These are phyloP conservation scores for Lapara coniferarum DNA, from an alignment of 2,888 invertebrate species.

Conservation along the genomic window DNA sequence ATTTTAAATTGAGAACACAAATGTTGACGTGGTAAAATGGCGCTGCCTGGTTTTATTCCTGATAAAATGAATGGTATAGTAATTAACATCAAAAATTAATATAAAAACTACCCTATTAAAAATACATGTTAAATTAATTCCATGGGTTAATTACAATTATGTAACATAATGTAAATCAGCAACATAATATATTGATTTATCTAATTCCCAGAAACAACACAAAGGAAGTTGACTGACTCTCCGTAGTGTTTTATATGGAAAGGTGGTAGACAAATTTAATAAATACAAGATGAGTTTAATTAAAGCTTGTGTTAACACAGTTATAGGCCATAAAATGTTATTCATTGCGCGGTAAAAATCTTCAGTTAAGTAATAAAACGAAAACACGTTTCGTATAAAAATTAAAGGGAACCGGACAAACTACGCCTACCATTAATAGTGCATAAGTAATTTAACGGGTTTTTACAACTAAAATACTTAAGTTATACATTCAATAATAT, in stretches of 20 bases:
- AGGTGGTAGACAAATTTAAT: conserved; percentile 19
- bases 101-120: background rate
- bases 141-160: background rate
- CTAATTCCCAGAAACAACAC: too few species aligned
- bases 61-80: background rate
- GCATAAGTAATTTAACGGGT: background rate
- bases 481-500: background rate
- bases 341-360: conserved; percentile 22
- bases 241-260: conserved; percentile 1
- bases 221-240: background rate
- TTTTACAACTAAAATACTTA: background rate
- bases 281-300: conserved; percentile 8
- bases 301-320: conserved; percentile 13
- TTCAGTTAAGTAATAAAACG: conserved; percentile 20
- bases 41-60: conserved; percentile 29
- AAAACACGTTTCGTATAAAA: conserved; percentile 16
- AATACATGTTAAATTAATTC: background rate
- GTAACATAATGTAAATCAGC: too few species aligned
- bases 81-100: background rate
- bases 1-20: conserved; percentile 82
- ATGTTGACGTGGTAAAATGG: conserved; percentile 66
- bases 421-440: background rate
- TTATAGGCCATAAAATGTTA: conserved; percentile 17
- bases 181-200: too few species aligned
- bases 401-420: background rate